Evolutionary conservation across 2,113 vertebrate species (phyloP).

Genomic region (Saguinus midas): DNA sequence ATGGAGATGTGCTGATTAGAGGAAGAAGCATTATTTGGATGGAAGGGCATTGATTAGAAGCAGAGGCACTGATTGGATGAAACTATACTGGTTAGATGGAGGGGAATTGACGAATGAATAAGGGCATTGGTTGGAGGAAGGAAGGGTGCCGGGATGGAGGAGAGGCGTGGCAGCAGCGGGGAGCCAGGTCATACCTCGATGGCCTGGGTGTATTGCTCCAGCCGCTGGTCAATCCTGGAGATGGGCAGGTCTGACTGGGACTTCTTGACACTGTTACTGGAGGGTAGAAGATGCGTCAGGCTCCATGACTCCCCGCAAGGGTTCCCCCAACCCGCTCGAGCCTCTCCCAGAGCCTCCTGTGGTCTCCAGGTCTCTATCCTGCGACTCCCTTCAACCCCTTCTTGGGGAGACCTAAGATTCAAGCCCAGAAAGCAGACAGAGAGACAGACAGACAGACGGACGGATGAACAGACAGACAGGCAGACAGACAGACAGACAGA

Average conservation of each 20-base stretch:
- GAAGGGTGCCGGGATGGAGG: fast-evolving
- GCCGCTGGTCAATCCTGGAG: slow-evolving; percentile 90
- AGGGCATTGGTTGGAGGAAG: fast-evolving
- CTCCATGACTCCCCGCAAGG: fast-evolving
- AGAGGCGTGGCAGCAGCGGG: neutral
- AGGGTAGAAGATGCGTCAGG: neutral
- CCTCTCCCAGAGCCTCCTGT: neutral
- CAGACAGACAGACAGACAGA: neutral
- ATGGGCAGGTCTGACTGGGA: slow-evolving; percentile 83
- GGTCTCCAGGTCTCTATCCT: neutral
- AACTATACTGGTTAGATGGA: neutral
- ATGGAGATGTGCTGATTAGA: neutral
- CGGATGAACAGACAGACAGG: neutral
- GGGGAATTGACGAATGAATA: neutral
- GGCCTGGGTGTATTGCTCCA: slow-evolving; percentile 94
- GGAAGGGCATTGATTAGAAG: neutral
- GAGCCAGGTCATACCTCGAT: slow-evolving; percentile 85
- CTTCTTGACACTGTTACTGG: slow-evolving; percentile 89
- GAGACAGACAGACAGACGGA: no score
- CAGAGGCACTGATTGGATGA: neutral
- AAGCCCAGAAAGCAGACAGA: neutral
- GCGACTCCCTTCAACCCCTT: neutral
- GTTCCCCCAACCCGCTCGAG: neutral
- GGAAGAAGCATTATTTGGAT: fast-evolving
- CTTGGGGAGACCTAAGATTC: neutral